Conservation (phyloP, 2,888 invertebrate genomes). For the Bedellia somnulentella region DNA sequence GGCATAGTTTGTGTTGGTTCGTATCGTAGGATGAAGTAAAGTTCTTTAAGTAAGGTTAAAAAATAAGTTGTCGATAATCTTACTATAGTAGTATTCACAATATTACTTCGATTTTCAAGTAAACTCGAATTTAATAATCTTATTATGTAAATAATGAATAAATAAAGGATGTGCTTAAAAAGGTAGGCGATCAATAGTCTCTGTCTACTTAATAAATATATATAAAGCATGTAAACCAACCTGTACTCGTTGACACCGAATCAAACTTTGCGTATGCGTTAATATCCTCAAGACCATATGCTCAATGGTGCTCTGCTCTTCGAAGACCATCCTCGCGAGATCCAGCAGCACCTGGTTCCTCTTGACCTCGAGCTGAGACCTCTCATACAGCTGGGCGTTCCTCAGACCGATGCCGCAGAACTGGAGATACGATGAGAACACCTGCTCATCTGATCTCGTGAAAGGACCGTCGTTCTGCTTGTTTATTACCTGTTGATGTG, state of each 20-base stretch:
- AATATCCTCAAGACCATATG: slow-evolving; percentile 92
- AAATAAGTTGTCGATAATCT: too few relatives aligned
- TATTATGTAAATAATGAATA: too few relatives aligned
- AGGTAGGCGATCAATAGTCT: too few relatives aligned
- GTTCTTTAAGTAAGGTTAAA: too few relatives aligned
- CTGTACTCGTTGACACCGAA: slow-evolving; percentile 94
- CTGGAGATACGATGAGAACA: slow-evolving; percentile 90
- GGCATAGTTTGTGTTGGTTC: too few relatives aligned
- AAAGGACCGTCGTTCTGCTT: slow-evolving; percentile 84
- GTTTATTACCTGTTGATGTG: slow-evolving; percentile 77
- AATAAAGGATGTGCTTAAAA: too few relatives aligned
- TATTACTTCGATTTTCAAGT: too few relatives aligned
- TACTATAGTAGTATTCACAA: too few relatives aligned
- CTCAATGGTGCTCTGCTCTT: slow-evolving; percentile 95
- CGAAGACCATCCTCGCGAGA: slow-evolving; percentile 94
- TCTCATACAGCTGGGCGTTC: slow-evolving; percentile 95
- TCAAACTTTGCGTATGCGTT: slow-evolving; percentile 90
- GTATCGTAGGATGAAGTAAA: too few relatives aligned
- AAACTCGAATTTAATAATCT: too few relatives aligned
- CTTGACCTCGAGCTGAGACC: slow-evolving; percentile 92
- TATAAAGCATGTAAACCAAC: too few relatives aligned
- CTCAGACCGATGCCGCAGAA: slow-evolving; percentile 95
- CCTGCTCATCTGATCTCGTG: slow-evolving; percentile 84
- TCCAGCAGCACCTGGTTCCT: slow-evolving; percentile 92
- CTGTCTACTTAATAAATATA: too few relatives aligned